Base-by-base conservation (phyloP, 2,888 invertebrate genomes). In the Sarcophaga variegata region DNA sequence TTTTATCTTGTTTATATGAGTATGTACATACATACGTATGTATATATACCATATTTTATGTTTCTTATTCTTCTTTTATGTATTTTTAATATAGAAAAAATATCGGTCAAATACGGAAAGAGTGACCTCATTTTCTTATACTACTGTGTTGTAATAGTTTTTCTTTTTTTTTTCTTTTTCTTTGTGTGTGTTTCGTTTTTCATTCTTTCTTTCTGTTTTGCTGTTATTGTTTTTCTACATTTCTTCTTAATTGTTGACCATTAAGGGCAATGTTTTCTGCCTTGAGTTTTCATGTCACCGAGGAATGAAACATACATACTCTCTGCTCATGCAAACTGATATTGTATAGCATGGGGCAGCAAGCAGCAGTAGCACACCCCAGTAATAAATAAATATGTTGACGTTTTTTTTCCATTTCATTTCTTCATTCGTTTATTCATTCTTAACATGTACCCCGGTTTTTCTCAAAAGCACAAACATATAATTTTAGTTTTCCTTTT, bases 201-300 rank as follows among this genome's bases (percentile, higher is more conserved):
- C 6, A 22, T 14, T 62, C n/a, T 14, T 69, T 67, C 17, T 3
- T 62, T 22, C 3, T 69, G 14, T 62, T 17, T 62, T 62, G 5
- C n/a, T 22, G 22, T 62, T 62, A 62, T 69, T 78, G 27, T 59
- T 54, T 71, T 54, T 20, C 76, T 83, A 74, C 72, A 63, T 81
- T 70, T 81, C 71, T 83, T 75, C 66, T 89, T 88, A 88, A 90
- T 88, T 90, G 90, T 88, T 88, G 83, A 89, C 89, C 90, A 90
- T 90, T 90, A 90, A 90, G 90, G 90, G 89, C 90, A 90, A 90
- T 88, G 89, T 89, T 90, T 90, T 88, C 88, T 90, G 88, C 89
- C 88, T 88, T 88, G 85, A 84, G 76, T 84, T 84, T 87, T 87
- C 84, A 81, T 84, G 84, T 79, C 85, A 83, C 5, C 77, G 62